Evolutionary conservation across 2,797 vertebrate species (phyloP).

Genomic region (Pseudochaenichthys georgianus): DNA sequence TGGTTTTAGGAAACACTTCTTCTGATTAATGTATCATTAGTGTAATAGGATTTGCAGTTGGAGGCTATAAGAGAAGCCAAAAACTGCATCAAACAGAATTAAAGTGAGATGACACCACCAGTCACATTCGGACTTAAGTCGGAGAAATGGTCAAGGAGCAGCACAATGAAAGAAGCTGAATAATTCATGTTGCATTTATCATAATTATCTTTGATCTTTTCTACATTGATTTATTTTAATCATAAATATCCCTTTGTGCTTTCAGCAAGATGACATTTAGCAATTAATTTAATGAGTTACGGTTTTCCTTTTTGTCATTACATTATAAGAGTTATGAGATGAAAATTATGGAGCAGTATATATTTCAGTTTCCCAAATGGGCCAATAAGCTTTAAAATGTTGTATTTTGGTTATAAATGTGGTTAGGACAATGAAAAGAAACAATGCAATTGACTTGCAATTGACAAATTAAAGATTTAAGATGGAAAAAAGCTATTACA

Average conservation of each 20-base stretch:
- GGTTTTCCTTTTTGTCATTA: not conserved
- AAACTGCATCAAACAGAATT: not conserved
- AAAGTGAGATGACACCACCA: not conserved
- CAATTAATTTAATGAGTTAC: too few relatives aligned
- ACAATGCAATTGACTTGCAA: slow-evolving; percentile 4
- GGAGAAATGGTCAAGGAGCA: not conserved
- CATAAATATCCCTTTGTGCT: slow-evolving; percentile 14
- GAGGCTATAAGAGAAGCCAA: not conserved
- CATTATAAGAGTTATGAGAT: not conserved
- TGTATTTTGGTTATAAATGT: not conserved
- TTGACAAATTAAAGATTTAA: not conserved
- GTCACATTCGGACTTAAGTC: not conserved
- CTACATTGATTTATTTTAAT: slow-evolving; percentile 7
- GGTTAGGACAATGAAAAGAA: slow-evolving; percentile 10
- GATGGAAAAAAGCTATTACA: not conserved
- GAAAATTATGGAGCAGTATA: not conserved
- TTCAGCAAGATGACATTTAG: slow-evolving; percentile 8
- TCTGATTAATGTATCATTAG: not conserved
- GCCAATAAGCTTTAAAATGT: not conserved
- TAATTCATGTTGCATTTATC: slow-evolving; percentile 31
- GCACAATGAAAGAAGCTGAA: slow-evolving; percentile 12
- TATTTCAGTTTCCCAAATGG: slow-evolving; percentile 9
- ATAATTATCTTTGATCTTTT: slow-evolving; percentile 28
- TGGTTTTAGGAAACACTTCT: not conserved
- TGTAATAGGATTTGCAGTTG: not conserved